Evolutionary conservation across 2,797 vertebrate genomes (phyloP).

Genomic region (Dromococcyx pavoninus): DNA sequence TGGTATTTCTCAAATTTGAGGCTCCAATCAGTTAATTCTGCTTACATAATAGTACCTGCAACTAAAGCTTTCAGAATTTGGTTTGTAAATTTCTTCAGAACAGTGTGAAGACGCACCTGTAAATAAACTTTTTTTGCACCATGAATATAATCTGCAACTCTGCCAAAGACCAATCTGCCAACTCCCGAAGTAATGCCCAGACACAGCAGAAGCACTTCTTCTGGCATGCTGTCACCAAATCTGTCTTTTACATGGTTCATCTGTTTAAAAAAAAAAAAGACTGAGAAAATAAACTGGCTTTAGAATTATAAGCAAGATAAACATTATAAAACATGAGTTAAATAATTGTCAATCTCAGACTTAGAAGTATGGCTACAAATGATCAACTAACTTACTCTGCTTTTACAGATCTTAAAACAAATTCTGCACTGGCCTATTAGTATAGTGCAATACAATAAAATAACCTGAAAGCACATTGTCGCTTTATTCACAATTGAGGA

Average conservation of each 20-base stretch:
- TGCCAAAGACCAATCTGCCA: conserved; percentile 90
- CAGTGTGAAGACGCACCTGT: conserved; percentile 79
- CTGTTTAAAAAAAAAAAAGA: conserved; percentile 73
- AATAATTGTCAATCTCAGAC: neutral
- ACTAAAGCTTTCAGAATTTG: neutral
- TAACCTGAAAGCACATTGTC: neutral
- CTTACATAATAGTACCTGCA: neutral
- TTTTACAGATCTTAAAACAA: neutral
- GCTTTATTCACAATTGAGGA: neutral
- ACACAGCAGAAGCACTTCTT: conserved; percentile 91
- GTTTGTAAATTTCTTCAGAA: neutral
- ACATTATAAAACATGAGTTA: neutral
- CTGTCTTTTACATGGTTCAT: conserved; percentile 90
- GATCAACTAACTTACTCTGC: neutral
- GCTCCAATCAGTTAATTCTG: neutral
- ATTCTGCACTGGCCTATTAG: neutral
- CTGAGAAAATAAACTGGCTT: neutral
- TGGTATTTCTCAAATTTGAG: neutral
- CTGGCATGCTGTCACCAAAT: conserved; percentile 75
- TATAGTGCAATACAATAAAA: neutral
- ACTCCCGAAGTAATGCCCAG: conserved; percentile 91
- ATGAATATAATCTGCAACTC: conserved; percentile 87
- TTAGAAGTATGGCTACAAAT: neutral
- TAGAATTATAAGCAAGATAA: neutral
- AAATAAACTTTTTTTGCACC: conserved; percentile 94